Evolutionary conservation across 2,888 invertebrate species (phyloP).

Genomic region (Eupithecia inturbata): DNA sequence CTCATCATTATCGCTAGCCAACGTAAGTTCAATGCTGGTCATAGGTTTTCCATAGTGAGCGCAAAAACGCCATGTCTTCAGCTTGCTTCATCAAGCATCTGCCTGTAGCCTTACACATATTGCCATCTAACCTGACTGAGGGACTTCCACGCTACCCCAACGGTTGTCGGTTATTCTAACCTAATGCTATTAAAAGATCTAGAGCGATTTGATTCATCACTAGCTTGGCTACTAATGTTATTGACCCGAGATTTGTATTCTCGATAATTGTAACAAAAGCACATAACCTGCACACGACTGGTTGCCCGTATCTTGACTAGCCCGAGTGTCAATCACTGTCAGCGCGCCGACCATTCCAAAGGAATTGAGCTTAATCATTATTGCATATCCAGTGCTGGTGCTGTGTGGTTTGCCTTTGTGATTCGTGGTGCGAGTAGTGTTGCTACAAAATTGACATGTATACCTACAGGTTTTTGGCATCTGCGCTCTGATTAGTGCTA

Average conservation of each 20-base stretch:
- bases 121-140: background rate
- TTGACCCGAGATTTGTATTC: slow-evolving; percentile 18
- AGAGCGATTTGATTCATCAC: slow-evolving; percentile 1
- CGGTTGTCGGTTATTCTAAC: background rate
- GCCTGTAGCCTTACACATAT: background rate
- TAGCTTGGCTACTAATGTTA: slow-evolving; percentile 8
- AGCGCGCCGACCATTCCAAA: slow-evolving; percentile 14
- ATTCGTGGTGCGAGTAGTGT: background rate
- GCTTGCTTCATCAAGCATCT: background rate
- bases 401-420: slow-evolving; percentile 6
- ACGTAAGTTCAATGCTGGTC: background rate
- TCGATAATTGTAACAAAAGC: slow-evolving; percentile 19
- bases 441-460: background rate
- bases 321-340: slow-evolving; percentile 27
- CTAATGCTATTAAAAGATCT: background rate
- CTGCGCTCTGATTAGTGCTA: background rate
- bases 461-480: background rate
- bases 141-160: background rate
- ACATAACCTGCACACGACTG: slow-evolving; percentile 10
- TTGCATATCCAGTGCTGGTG: slow-evolving; percentile 12
- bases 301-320: slow-evolving; percentile 12
- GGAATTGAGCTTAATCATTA: slow-evolving; percentile 20
- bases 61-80: background rate
- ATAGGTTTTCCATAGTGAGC: background rate
- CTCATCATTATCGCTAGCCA: background rate